Conservation (phyloP, 2,888 invertebrate genomes). For the Ashinkailepas kermadecensis region DNA sequence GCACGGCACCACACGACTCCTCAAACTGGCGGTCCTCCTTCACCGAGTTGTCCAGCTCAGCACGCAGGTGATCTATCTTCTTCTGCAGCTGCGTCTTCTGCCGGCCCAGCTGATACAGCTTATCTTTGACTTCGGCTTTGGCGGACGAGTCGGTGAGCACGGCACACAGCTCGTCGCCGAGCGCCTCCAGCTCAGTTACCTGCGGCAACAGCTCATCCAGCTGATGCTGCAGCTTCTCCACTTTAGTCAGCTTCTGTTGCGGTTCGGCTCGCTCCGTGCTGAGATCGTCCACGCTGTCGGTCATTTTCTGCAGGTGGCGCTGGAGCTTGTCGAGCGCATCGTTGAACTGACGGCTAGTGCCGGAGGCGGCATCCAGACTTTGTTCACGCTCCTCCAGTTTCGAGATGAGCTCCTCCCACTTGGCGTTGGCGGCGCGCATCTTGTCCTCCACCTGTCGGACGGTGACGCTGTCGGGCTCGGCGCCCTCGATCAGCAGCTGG, state of each 20-base stretch:
- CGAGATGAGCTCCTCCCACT: slow-evolving; percentile 71
- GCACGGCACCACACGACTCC: slow-evolving; percentile 74
- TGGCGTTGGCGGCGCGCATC: slow-evolving; percentile 57
- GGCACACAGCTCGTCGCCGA: slow-evolving; percentile 74
- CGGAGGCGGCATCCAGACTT: slow-evolving; percentile 81
- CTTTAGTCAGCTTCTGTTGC: slow-evolving; percentile 75
- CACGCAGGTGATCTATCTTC: slow-evolving; percentile 80
- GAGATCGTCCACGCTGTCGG: slow-evolving; percentile 76
- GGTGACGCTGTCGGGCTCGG: slow-evolving; percentile 28
- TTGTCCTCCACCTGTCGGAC: slow-evolving; percentile 55
- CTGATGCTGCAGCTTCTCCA: slow-evolving; percentile 77
- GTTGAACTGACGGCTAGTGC: slow-evolving; percentile 87
- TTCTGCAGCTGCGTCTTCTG: slow-evolving; percentile 81
- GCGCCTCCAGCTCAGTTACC: slow-evolving; percentile 77
- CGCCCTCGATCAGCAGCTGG: background rate
- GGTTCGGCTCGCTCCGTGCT: slow-evolving; percentile 66
- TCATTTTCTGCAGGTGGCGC: slow-evolving; percentile 78
- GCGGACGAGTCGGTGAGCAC: slow-evolving; percentile 84
- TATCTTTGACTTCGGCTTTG: slow-evolving; percentile 80
- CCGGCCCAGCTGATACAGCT: slow-evolving; percentile 74
- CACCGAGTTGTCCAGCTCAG: slow-evolving; percentile 77
- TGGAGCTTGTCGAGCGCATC: slow-evolving; percentile 72
- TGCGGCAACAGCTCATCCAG: slow-evolving; percentile 80
- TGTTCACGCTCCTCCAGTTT: slow-evolving; percentile 79
- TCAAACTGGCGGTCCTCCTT: slow-evolving; percentile 83